phyloP scores from a whole-genome alignment of 2,888 invertebrate genomes.

The Pterostichus niger region DNA sequence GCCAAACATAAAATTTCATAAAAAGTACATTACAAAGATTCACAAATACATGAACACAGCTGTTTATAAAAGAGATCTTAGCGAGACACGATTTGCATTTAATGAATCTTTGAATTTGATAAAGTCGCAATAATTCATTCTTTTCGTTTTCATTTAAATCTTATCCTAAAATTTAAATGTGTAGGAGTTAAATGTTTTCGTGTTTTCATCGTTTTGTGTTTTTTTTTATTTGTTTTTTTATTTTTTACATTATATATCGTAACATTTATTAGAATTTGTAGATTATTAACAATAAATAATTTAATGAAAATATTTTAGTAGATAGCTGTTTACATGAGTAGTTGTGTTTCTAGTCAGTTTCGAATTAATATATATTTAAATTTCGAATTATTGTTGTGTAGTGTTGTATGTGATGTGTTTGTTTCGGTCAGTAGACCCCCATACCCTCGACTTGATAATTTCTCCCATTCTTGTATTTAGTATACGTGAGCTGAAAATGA shows the following conservation, averaged over 20 bases:
- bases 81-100: constrained; percentile 65
- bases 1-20: constrained; percentile 65
- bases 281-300: constrained; percentile 60
- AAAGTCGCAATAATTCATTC: constrained; percentile 49
- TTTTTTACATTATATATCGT: constrained; percentile 55
- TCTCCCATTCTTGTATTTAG: constrained; percentile 40
- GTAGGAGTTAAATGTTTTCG: constrained; percentile 55
- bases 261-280: constrained; percentile 55
- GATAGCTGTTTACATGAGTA: neutral
- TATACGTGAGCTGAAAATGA: constrained; percentile 64
- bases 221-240: constrained; percentile 44
- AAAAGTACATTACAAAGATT: constrained; percentile 61
- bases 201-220: constrained; percentile 47
- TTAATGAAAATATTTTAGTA: constrained; percentile 41
- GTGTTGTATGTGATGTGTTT: constrained; percentile 55
- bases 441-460: constrained; percentile 33
- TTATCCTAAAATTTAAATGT: constrained; percentile 54
- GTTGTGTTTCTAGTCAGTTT: constrained; percentile 26
- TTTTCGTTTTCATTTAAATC: constrained; percentile 59
- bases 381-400: constrained; percentile 56
- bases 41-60: constrained; percentile 67
- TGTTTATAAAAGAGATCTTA: constrained; percentile 62
- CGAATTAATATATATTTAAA: constrained; percentile 27
- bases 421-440: constrained; percentile 47
- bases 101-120: constrained; percentile 55